These are phyloP conservation scores for Toxotes chatareus DNA, from an alignment of 2,113 vertebrate genomes.

Conservation along the genomic window DNA sequence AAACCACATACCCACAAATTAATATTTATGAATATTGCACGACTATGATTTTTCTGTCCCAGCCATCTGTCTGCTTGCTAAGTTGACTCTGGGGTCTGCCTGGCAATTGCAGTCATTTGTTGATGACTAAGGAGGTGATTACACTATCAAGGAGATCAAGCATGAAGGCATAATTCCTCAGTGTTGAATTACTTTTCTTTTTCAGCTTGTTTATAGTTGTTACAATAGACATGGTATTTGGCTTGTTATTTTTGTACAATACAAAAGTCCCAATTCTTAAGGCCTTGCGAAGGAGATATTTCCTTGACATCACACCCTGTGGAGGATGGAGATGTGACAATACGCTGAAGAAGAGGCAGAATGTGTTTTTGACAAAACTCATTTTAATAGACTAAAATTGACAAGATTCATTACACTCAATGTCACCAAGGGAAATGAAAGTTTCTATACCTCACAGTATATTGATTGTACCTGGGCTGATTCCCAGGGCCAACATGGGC, in stretches of 20 bases:
- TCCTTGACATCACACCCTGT: neutral
- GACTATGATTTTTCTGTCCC: constrained; percentile 32
- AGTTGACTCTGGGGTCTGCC: constrained; percentile 47
- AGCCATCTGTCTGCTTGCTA: constrained; percentile 64
- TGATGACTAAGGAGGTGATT: constrained; percentile 51
- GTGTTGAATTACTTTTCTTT: neutral
- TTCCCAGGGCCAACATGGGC: neutral
- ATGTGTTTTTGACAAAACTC: constrained; percentile 4
- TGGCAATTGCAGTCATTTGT: constrained; percentile 35
- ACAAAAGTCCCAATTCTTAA: neutral
- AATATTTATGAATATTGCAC: constrained; percentile 47
- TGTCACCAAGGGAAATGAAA: constrained; percentile 31
- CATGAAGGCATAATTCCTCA: neutral
- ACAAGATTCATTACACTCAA: neutral
- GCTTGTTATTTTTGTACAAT: neutral
- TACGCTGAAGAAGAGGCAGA: neutral
- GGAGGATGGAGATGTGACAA: neutral
- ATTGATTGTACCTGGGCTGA: constrained; percentile 26
- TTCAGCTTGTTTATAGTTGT: neutral
- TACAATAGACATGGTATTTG: neutral
- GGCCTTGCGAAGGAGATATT: neutral
- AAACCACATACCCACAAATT: constrained; percentile 30
- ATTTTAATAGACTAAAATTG: constrained; percentile 17
- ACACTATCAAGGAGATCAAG: constrained; percentile 30
- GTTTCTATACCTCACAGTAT: neutral